Evolutionary conservation across 2,888 invertebrate genomes (phyloP), one percentile per base, ranked within the genome.

Genomic region (Crioceris asparagi): DNA sequence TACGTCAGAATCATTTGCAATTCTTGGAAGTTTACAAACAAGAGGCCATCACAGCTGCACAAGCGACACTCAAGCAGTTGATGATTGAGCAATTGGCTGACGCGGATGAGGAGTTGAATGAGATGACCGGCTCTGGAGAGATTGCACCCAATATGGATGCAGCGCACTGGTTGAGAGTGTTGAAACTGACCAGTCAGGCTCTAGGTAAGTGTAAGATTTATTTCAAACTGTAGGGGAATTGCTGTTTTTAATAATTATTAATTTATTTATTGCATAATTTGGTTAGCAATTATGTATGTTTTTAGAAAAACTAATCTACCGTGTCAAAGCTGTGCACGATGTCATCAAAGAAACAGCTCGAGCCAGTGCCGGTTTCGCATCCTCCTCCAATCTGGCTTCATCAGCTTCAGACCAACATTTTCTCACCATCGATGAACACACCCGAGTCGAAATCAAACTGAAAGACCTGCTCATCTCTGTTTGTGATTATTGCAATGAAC

Each of bases 401-500:
- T 69, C 68, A 57, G 68, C 69, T 47, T 69, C 21, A 16, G 15
- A 70, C 45, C 84, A 84, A 55, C 76, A 78, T 39, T 75, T 82
- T 58, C 72, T 91, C 49, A 73, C 76, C 0, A 63, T 70, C 10
- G 75, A 74, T 17, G 88, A 91, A 55, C 72, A 84, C 50, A 61
- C 63, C 35, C 72, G 75, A 41, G 77, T 90, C 5, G 75, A 74
- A 42, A 69, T 70, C 8, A 83, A 82, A 60, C 65, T 94, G 32
- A 74, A 75, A 43, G 84, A 87, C 53, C 72, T 91, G 59, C 68
- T 92, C 32, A 72, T 74, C 26, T 78, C 82, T n/a, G 75, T 92
- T 29, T 90, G 88, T 60, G 87, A 92, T 65, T 87, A 85, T 59
- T 88, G 91, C 50, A 90, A 93, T 62, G 93, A 96, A 59, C 72